A percentile compares a stretch with the other conserved stretches of the same genome.
Conservation (phyloP, 2,113 vertebrate species). For the Oreochromis spilurus region DNA sequence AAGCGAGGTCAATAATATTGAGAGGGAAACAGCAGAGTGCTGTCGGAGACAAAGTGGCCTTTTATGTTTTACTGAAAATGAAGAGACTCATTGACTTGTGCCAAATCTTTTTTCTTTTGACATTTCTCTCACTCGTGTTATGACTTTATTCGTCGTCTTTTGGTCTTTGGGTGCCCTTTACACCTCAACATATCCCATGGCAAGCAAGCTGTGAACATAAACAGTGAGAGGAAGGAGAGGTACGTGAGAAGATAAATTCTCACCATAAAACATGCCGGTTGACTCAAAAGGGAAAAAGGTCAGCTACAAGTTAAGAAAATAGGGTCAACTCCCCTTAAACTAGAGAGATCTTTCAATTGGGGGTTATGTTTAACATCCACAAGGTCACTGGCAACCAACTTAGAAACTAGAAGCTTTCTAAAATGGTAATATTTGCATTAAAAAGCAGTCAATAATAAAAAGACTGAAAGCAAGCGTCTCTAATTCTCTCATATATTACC, state of each 20-base stretch:
- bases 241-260: not conserved
- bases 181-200: not conserved
- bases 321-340: not conserved
- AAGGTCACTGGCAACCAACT: not conserved
- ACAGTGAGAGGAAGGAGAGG: not conserved
- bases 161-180: not conserved
- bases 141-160: slow-evolving; percentile 25
- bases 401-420: not conserved
- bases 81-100: not conserved
- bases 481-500: not conserved
- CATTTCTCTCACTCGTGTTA: not conserved
- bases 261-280: not conserved
- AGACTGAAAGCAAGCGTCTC: not conserved
- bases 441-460: not conserved
- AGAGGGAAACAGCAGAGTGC: not conserved
- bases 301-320: not conserved
- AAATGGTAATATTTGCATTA: not conserved
- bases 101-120: not conserved
- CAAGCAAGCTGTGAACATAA: not conserved
- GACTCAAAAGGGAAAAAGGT: not conserved
- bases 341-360: not conserved
- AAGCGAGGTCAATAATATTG: slow-evolving; percentile 43
- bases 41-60: not conserved
- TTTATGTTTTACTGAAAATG: slow-evolving; percentile 23
- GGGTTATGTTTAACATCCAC: not conserved